These are phyloP conservation scores for Archilochus colubris DNA, from an alignment of 2,113 vertebrate species.

Conservation along the genomic window DNA sequence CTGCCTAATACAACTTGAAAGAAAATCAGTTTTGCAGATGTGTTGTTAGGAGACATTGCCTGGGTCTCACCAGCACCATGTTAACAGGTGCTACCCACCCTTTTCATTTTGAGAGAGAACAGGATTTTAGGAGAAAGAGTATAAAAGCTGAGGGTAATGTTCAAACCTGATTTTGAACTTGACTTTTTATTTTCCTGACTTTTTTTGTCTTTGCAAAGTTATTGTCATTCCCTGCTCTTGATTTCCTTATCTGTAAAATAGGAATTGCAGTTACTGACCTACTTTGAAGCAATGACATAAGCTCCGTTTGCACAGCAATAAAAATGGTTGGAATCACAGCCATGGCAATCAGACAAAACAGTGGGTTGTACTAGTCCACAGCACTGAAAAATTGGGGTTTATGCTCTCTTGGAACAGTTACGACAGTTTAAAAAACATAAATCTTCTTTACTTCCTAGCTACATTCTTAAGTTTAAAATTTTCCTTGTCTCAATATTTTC, in stretches of 20 bases:
- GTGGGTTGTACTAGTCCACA: not conserved
- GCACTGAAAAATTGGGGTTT: not conserved
- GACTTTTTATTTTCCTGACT: not conserved
- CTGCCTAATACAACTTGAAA: not conserved
- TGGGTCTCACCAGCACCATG: not conserved
- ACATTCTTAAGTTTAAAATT: not conserved
- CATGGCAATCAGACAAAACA: not conserved
- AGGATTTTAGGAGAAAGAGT: not conserved
- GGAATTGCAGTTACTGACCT: not conserved
- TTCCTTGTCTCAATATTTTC: not conserved
- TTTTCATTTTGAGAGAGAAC: not conserved
- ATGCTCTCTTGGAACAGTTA: not conserved
- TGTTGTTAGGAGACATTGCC: not conserved
- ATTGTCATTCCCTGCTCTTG: not conserved
- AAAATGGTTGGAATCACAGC: not conserved
- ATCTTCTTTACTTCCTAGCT: not conserved
- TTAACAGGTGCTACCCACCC: not conserved
- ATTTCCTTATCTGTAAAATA: not conserved
- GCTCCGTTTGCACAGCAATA: not conserved
- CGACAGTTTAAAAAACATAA: rapidly evolving
- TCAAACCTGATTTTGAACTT: not conserved
- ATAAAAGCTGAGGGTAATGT: not conserved
- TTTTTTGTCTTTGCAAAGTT: slow-evolving; percentile 21
- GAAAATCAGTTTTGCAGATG: not conserved
- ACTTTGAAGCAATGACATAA: not conserved